A percentile compares a stretch with the other conserved stretches of the same genome.
Evolutionary conservation across 1,140 invertebrate genomes (phyloP).

Genomic region (Orius laevigatus): DNA sequence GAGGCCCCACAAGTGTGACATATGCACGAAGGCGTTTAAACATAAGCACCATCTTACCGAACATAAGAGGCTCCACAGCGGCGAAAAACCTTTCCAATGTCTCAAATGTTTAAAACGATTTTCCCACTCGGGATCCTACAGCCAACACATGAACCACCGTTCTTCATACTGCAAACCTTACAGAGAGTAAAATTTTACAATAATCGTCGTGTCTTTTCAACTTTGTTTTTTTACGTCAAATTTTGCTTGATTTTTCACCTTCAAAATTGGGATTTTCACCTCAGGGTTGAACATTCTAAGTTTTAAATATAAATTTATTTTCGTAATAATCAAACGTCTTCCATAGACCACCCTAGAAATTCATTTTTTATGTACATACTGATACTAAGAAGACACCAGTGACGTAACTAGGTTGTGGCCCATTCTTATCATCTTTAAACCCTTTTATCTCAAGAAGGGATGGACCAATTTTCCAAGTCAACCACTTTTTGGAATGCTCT

Average conservation of each 20-base stretch:
- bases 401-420: too few species aligned
- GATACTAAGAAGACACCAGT: too few species aligned
- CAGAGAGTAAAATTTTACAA: slow-evolving; percentile 42
- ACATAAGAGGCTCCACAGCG: slow-evolving; percentile 94
- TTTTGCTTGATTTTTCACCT: not conserved
- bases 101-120: slow-evolving; percentile 97
- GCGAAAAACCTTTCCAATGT: slow-evolving; percentile 98
- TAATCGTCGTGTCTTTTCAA: not conserved
- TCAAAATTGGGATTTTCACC: not conserved
- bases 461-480: too few species aligned
- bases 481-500: too few species aligned
- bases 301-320: too few species aligned
- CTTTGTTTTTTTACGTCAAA: not conserved
- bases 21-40: slow-evolving; percentile 98
- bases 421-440: too few species aligned
- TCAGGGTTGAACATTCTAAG: too few species aligned
- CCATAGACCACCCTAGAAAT: too few species aligned
- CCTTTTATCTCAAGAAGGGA: too few species aligned
- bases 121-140: slow-evolving; percentile 97
- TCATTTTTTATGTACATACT: too few species aligned
- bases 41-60: slow-evolving; percentile 99
- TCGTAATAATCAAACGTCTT: too few species aligned
- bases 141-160: slow-evolving; percentile 99
- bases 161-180: slow-evolving; percentile 95
- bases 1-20: slow-evolving; percentile 93